phyloP scores from a whole-genome alignment of 92 coral and sea anemone genomes.

The Zoanthus sansibaricus region DNA sequence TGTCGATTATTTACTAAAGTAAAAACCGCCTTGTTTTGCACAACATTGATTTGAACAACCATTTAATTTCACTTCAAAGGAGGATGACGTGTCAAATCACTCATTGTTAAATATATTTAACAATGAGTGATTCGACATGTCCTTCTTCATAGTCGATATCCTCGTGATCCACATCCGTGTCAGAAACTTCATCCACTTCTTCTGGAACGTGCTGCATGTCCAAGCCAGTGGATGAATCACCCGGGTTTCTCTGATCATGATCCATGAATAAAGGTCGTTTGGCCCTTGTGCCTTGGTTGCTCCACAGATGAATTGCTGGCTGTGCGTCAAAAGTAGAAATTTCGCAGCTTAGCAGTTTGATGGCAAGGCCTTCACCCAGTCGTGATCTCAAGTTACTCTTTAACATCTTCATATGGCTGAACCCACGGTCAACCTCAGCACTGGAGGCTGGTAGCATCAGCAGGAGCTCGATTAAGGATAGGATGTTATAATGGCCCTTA shows the following conservation, averaged over 20 bases:
- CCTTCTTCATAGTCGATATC: neutral
- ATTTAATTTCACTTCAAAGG: no score
- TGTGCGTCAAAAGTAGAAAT: slow-evolving; percentile 2
- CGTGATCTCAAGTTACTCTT: no score
- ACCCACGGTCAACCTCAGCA: no score
- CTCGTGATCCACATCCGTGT: neutral
- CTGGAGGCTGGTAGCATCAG: slow-evolving; percentile 23
- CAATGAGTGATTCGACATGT: no score
- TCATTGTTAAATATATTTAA: no score
- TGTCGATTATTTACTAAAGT: no score
- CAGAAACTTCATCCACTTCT: neutral
- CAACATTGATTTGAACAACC: no score
- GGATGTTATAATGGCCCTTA: slow-evolving; percentile 4
- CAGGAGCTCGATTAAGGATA: slow-evolving; percentile 10
- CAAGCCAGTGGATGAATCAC: slow-evolving; percentile 21
- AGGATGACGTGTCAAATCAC: no score
- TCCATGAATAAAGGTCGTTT: slow-evolving; percentile 16
- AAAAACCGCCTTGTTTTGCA: no score
- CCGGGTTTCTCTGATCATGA: slow-evolving; percentile 12
- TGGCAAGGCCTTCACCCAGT: slow-evolving; percentile 16
- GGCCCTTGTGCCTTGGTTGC: slow-evolving; percentile 22
- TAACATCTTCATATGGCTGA: no score
- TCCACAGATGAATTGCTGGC: neutral
- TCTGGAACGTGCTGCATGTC: slow-evolving; percentile 5
- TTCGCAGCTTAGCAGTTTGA: slow-evolving; percentile 10